phyloP scores from a whole-genome alignment of 2,888 invertebrate species.

The Mesorhabditis spiculigera region DNA sequence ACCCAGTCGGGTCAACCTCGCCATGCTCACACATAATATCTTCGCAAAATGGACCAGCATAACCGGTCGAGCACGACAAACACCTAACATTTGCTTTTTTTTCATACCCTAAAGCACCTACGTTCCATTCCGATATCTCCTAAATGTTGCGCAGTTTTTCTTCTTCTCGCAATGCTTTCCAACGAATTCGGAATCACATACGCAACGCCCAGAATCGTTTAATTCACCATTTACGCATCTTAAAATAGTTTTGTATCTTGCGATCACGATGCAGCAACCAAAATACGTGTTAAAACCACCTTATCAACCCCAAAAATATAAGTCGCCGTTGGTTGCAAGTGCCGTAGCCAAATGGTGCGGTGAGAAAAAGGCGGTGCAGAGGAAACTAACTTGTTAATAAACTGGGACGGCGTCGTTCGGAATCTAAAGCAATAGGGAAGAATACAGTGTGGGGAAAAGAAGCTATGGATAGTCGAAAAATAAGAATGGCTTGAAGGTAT shows the following conservation, averaged over 20 bases:
- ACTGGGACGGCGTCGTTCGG: neutral
- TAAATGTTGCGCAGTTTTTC: conserved; percentile 33
- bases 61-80: conserved; percentile 37
- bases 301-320: neutral
- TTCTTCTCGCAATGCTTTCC: conserved; percentile 48
- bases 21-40: conserved; percentile 46
- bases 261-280: too few relatives aligned
- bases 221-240: conserved; percentile 48
- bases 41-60: conserved; percentile 41
- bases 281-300: neutral
- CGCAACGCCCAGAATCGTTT: conserved; percentile 32
- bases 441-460: neutral
- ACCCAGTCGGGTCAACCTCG: conserved; percentile 14
- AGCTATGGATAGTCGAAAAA: neutral
- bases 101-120: conserved; percentile 12
- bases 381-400: conserved; percentile 1
- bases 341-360: neutral
- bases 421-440: neutral
- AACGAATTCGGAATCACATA: conserved; percentile 43
- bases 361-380: neutral
- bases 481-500: neutral
- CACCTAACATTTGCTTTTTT: conserved; percentile 22
- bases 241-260: conserved; percentile 10
- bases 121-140: conserved; percentile 39
- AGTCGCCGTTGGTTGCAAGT: neutral